Conservation (phyloP, 2,888 invertebrate species). For the Pegoplata infirma region DNA sequence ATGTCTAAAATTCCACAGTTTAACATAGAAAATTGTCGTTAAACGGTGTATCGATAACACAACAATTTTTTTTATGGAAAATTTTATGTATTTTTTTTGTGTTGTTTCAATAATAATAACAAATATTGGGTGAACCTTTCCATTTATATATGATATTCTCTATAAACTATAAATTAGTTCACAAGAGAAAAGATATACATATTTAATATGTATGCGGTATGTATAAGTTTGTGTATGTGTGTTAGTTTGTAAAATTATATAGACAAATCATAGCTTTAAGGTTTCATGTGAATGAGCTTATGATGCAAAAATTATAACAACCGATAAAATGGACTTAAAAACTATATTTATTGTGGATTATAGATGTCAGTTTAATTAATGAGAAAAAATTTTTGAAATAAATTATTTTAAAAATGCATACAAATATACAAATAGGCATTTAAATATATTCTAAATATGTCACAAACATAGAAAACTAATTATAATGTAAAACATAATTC, state of each 20-base stretch:
- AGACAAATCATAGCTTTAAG: background rate
- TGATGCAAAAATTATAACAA: slow-evolving; percentile 5
- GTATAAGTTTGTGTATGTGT: background rate
- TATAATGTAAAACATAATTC: too few species aligned
- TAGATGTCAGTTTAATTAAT: background rate
- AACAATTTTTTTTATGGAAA: too few species aligned
- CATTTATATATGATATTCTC: background rate
- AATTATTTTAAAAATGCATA: too few species aligned
- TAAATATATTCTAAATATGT: too few species aligned
- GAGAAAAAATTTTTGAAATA: background rate
- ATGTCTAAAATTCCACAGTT: too few species aligned
- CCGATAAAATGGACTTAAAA: background rate
- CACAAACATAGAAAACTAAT: too few species aligned
- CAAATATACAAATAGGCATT: background rate
- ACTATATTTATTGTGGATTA: background rate
- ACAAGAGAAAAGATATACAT: background rate
- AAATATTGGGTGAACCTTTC: background rate
- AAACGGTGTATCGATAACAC: too few species aligned
- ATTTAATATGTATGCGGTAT: too few species aligned
- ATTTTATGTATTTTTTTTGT: too few species aligned
- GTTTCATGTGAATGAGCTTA: background rate
- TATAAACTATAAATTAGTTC: background rate
- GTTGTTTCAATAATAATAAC: too few species aligned
- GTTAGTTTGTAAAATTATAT: background rate
- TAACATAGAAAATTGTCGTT: too few species aligned